These are phyloP conservation scores for Boloria euphrosyne DNA, from an alignment of 2,888 invertebrate genomes.

Conservation along the genomic window DNA sequence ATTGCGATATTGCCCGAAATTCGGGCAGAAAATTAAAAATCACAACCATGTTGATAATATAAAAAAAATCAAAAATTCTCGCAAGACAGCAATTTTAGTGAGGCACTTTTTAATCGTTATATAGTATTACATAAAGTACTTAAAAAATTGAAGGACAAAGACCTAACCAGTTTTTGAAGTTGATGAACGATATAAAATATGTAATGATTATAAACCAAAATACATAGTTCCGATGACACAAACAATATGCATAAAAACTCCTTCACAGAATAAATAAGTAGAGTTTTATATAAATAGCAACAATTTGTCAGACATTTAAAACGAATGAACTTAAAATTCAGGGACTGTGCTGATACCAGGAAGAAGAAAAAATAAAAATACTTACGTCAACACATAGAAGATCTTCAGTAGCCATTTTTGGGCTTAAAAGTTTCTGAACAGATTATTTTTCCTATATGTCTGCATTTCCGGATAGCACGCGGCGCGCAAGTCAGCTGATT, in stretches of 20 bases:
- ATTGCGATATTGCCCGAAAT: constrained; percentile 80
- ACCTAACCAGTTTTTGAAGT: constrained; percentile 18
- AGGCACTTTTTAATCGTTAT: background rate
- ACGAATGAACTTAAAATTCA: constrained; percentile 15
- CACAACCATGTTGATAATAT: constrained; percentile 25
- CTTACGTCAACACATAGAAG: constrained; percentile 32
- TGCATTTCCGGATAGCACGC: constrained; percentile 68
- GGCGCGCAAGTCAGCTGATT: constrained; percentile 73
- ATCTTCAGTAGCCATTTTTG: constrained; percentile 24
- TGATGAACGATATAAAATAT: constrained; percentile 1
- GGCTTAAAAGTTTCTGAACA: constrained; percentile 19
- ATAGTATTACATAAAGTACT: background rate
- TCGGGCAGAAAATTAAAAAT: constrained; percentile 64
- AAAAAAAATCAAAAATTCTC: constrained; percentile 12
- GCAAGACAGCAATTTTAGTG: background rate
- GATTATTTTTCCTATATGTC: constrained; percentile 45
- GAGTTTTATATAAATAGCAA: constrained; percentile 12
- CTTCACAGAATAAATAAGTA: constrained; percentile 6
- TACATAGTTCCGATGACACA: background rate
- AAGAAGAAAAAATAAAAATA: constrained; percentile 20
- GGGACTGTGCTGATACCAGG: constrained; percentile 7
- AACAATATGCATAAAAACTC: constrained; percentile 17
- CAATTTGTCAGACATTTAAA: constrained; percentile 12
- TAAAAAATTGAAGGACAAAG: constrained; percentile 21
- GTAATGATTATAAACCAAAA: background rate